These are phyloP conservation scores for Eutrigla gurnardus DNA, from an alignment of 2,797 vertebrate species.

Conservation along the genomic window DNA sequence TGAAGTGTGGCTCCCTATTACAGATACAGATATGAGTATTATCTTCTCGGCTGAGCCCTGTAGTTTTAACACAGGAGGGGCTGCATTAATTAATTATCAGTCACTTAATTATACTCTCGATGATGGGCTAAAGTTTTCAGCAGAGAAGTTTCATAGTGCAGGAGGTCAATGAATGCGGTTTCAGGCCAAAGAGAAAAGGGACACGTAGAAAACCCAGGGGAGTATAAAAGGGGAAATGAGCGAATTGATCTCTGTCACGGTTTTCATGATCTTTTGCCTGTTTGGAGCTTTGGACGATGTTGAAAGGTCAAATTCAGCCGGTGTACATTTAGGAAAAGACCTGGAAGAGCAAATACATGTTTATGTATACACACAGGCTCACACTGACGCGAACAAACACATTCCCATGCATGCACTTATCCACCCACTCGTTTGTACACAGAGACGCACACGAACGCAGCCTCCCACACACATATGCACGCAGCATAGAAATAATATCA, in stretches of 20 bases:
- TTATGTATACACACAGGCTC: constrained; percentile 42
- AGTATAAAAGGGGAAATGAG: constrained; percentile 37
- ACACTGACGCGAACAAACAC: constrained; percentile 53
- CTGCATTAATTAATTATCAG: constrained; percentile 50
- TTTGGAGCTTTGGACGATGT: constrained; percentile 49
- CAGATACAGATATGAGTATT: constrained; percentile 44
- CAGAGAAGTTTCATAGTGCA: constrained; percentile 39
- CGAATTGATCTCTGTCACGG: constrained; percentile 61
- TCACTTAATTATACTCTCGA: constrained; percentile 55
- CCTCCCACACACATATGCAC: constrained; percentile 62
- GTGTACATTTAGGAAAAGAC: constrained; percentile 51
- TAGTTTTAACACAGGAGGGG: constrained; percentile 28
- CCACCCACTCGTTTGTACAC: constrained; percentile 59
- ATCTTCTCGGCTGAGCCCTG: constrained; percentile 16
- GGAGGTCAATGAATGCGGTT: constrained; percentile 57
- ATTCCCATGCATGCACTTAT: constrained; percentile 65
- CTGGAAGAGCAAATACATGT: constrained; percentile 53
- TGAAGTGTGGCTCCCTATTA: constrained; percentile 19
- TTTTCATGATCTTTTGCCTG: constrained; percentile 55
- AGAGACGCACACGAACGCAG: constrained; percentile 44
- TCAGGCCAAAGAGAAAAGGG: constrained; percentile 23
- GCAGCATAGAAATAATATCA: constrained; percentile 34
- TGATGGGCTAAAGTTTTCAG: constrained; percentile 41
- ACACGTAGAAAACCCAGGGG: constrained; percentile 30
- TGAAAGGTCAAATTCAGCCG: constrained; percentile 71